Evolutionary conservation across 2,888 invertebrate genomes (phyloP), one percentile per base, ranked within the genome.

Genomic region (Caenorhabditis sp.): DNA sequence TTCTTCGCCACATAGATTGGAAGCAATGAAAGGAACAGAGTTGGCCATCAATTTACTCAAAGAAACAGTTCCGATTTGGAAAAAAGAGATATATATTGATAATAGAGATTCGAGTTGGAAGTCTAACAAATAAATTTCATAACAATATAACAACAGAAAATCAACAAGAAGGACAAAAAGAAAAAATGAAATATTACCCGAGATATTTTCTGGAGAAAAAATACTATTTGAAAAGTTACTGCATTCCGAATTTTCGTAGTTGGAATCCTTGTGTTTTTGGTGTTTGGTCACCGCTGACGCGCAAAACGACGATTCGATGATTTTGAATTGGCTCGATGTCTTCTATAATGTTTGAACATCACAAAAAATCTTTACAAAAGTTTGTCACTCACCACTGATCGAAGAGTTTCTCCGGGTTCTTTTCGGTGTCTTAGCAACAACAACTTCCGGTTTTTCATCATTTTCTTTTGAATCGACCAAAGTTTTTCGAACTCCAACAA

Each of bases 51-150:
- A 86, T 63, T 76, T 78, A 24, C 63, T 86, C 51, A 86, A 86
- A 62, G 58, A 69, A 36, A 66, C 67, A 2, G 84, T 85, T 23
- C 86, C 86, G 23, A 86, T 86, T 53, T 86, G 84, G 83, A 85
- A 85, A 65, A 86, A 84, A 77, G 83, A 51, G 19, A 19, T 59
- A 10, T 59, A 59, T 26, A 62, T 58, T 26, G 58, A 67, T n/a
- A 64, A 68, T 55, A 3, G 14, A 17, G 64, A 64, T n/a, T 62
- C 61, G 23, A 53, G 57, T 23, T 67, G 72, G 72, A 57, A 61
- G 51, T 17, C 55, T 55, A 36, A 43, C 26, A 21, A 37, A 43
- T 43, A 17, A 43, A 43, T 19, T 43, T 43, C 17, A 43, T 43
- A 43, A 31, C 31, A 31, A n/a, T n/a, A n/a, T n/a, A n/a, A 43